Base-by-base conservation (phyloP, 2,797 vertebrate species). In the Ptychadena robeensis region DNA sequence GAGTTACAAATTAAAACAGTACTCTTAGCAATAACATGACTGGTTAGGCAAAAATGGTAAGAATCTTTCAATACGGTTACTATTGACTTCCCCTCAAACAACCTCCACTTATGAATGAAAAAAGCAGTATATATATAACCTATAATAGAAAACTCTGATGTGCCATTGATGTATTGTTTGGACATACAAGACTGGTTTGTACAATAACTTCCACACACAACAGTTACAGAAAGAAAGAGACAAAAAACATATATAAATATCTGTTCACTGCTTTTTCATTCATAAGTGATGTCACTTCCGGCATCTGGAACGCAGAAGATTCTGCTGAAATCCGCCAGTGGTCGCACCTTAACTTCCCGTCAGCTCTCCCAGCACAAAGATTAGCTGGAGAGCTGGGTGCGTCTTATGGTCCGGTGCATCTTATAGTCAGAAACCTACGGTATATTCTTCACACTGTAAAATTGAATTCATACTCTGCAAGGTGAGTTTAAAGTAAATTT, bases 1-100 rank as follows among this genome's bases (percentile, higher is more conserved):
- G 59, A 83, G 61, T 14, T 79, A 5, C 32, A 68, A 83, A 83
- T 79, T 83, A 83, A 79, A 71, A 71, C 38, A 31, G 15, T 78
- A 35, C 57, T 48, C 14, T 67, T 67, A 28, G 22, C 35, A 48
- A 82, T 32, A 76, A 72, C 78, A 74, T 18, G 2, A 74, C 40
- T 57, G 30, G 34, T 74, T 68, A 53, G 18, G 6, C 3, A 30
- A n/a, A 34, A 37, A 31, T 78, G 38, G 27, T 25, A 76, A 22
- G 64, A 15, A 38, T 34, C 53, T 44, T 37, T 18, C 10, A n/a
- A 18, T 59, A 9, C 12, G 2, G 75, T 48, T 32, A 25, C 22
- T 66, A 67, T 78, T 78, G 38, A 66, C 37, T 48, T 15, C 18
- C 3, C 35, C 35, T 63, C 25, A 37, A 10, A 64, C 22, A 75